Evolutionary conservation across 2,113 vertebrate species (phyloP), one percentile per base, ranked within the genome.

Genomic region (Numenius arquata): DNA sequence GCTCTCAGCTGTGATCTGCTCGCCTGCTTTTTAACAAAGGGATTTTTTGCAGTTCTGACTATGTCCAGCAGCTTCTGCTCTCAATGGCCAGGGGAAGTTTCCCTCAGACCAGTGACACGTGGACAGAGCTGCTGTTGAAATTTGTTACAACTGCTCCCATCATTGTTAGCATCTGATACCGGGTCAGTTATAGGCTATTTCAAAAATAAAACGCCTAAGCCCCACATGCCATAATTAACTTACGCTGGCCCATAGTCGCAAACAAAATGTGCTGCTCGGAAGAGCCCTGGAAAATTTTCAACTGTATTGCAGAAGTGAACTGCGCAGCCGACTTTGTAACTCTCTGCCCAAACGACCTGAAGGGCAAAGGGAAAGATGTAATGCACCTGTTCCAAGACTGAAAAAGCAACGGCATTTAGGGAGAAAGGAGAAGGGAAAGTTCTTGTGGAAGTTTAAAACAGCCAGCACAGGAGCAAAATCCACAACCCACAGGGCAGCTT

Each of bases 281-380:
- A 6, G 48, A 97, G 12, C 6, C 2, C 0, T 10, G 11, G 11
- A 62, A 95, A 53, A 36, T 92, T 47, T 55, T 76, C 32, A 86
- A 97, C 87, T 29, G 1, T 76, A 34, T 30, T 15, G 56, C 98
- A 98, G 74, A 95, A 90, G 2, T 98, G 97, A 70, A 97, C 97
- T 7, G 98, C 97, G 0, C 98, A 98, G 81, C 98, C 98, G 95
- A 98, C 97, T 95, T 98, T 98, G 89, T 97, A 98, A 87, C 95
- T 98, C 15, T 95, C 78, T 63, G 98, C 98, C 98, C 98, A 98
- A 62, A 98, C 93, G 4, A 98, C 93, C 98, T 96, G 85, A 40
- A 74, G 70, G 43, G 82, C 56, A 94, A 89, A 90, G 26, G 30
- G 40, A 93, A 74, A 23, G 14, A 68, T 0, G 2, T 71, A 59